These are phyloP conservation scores for Patella ulyssiponensis DNA, from an alignment of 2,888 invertebrate species.

Conservation along the genomic window DNA sequence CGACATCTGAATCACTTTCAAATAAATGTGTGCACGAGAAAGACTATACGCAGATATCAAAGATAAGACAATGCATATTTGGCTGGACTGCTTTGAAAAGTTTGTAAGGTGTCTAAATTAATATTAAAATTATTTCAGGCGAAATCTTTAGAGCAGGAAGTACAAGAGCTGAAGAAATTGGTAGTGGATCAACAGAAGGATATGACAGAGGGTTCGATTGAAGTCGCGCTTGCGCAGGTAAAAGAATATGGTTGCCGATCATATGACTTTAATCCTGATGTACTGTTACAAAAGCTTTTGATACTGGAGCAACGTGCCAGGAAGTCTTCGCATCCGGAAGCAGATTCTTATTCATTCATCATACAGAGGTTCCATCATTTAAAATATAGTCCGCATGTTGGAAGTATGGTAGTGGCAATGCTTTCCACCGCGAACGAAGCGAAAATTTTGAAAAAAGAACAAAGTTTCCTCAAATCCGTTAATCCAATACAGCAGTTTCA, in stretches of 20 bases:
- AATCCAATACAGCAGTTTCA: too few species aligned
- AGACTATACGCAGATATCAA: too few species aligned
- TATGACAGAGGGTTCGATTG: not conserved
- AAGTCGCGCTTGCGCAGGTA: not conserved
- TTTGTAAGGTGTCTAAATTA: too few species aligned
- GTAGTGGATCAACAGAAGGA: not conserved
- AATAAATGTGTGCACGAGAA: too few species aligned
- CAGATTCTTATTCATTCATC: not conserved
- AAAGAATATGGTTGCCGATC: not conserved
- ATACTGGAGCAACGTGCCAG: not conserved
- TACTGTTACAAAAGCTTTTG: not conserved
- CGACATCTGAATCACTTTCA: too few species aligned
- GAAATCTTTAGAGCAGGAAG: not conserved
- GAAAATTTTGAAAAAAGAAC: not conserved
- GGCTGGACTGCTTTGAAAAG: too few species aligned
- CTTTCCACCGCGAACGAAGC: not conserved
- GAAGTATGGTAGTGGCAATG: not conserved
- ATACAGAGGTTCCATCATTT: not conserved
- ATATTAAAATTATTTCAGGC: too few species aligned
- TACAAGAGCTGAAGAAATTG: not conserved
- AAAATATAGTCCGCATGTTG: not conserved
- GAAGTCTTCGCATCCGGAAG: not conserved
- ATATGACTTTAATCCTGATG: not conserved
- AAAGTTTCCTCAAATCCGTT: not conserved
- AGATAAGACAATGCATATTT: too few species aligned